phyloP scores from a whole-genome alignment of 2,797 vertebrate species.

The Pyrocephalus nanus region DNA sequence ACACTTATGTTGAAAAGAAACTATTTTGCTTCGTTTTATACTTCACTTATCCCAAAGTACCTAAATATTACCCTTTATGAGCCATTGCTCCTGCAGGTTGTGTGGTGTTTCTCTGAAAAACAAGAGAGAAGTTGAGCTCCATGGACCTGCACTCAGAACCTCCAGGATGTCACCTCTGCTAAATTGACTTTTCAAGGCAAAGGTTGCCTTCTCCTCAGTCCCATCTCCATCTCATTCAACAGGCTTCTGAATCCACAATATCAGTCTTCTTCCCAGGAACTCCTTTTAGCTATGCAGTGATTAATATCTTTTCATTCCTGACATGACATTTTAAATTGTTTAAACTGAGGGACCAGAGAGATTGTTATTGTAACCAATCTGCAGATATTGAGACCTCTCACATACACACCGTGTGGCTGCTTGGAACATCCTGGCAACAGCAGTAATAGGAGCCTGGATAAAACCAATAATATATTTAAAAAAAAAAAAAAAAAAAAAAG shows the following conservation, averaged over 20 bases:
- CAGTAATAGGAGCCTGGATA: background rate
- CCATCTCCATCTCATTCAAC: background rate
- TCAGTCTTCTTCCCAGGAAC: background rate
- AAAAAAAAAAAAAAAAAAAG: background rate
- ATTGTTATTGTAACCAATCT: conserved; percentile 35
- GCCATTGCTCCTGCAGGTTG: background rate
- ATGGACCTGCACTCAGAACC: background rate
- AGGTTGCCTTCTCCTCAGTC: background rate
- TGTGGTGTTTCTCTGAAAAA: background rate
- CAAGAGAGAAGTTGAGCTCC: background rate
- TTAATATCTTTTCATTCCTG: conserved; percentile 34
- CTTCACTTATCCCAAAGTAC: background rate
- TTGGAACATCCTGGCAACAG: background rate
- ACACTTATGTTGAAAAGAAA: background rate
- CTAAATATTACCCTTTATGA: background rate
- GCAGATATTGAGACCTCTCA: conserved; percentile 29
- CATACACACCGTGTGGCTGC: background rate
- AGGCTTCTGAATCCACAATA: background rate
- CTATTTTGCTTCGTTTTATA: background rate
- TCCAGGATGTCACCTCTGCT: background rate
- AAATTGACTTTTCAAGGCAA: background rate
- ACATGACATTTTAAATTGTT: conserved; percentile 53
- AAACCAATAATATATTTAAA: background rate
- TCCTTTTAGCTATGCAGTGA: background rate
- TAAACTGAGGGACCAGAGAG: conserved; percentile 28